These are phyloP conservation scores for Acipenser ruthenus DNA, from an alignment of 2,797 vertebrate genomes.

Conservation along the genomic window DNA sequence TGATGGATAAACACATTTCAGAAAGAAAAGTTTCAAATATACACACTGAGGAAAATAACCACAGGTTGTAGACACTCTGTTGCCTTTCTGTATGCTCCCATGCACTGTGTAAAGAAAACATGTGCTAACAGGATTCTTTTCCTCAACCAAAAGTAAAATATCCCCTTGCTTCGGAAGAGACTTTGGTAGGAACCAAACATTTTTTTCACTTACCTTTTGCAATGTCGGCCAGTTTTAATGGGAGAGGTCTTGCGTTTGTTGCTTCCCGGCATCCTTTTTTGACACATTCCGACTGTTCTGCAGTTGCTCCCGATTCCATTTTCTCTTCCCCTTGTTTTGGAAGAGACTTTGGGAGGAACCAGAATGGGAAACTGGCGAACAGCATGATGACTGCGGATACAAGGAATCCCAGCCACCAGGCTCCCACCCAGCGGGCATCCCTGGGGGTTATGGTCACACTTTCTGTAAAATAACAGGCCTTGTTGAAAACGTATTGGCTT, in stretches of 20 bases:
- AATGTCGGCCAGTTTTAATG: neutral
- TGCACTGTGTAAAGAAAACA: too few relatives aligned
- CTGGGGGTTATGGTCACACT: conserved; percentile 63
- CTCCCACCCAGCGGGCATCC: conserved; percentile 76
- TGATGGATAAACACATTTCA: too few relatives aligned
- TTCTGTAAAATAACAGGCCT: conserved; percentile 45
- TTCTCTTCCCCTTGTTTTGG: conserved; percentile 24
- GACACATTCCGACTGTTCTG: neutral
- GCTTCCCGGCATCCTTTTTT: neutral
- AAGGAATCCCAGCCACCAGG: conserved; percentile 80
- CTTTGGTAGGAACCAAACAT: conserved; percentile 68
- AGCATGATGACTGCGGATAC: conserved; percentile 59
- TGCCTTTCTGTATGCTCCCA: too few relatives aligned
- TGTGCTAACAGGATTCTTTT: too few relatives aligned
- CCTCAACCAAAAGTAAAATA: too few relatives aligned
- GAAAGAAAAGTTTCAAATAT: conserved; percentile 19
- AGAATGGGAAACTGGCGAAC: conserved; percentile 70
- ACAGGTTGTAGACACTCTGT: too few relatives aligned
- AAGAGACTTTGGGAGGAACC: conserved; percentile 50
- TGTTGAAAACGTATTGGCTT: neutral
- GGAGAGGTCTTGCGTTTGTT: neutral
- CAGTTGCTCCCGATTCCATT: neutral
- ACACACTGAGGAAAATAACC: too few relatives aligned
- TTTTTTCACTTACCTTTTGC: conserved; percentile 8
- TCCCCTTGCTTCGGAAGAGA: conserved; percentile 47